Evolutionary conservation across 1,140 invertebrate genomes (phyloP).

Genomic region (Ceratina australensis): DNA sequence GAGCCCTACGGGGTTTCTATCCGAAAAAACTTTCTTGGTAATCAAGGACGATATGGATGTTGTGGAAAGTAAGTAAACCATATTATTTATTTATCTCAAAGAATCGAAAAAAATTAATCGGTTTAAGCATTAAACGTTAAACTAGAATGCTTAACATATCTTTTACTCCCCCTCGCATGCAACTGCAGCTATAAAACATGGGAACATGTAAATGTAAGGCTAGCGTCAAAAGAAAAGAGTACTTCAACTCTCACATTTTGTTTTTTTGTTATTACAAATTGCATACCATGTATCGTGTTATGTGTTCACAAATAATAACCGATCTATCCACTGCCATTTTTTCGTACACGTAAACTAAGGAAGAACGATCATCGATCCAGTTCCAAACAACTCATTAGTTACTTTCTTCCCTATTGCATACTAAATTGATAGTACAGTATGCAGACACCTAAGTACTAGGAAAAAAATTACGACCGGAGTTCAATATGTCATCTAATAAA

Average conservation of each 20-base stretch:
- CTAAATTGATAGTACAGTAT: neutral
- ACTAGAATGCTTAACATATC: neutral
- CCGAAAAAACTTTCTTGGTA: constrained; percentile 70
- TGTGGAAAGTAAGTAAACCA: constrained; percentile 57
- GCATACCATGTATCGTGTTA: too few relatives aligned
- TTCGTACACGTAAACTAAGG: neutral
- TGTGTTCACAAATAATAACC: neutral
- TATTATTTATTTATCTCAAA: neutral
- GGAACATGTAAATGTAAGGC: neutral
- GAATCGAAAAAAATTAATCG: neutral
- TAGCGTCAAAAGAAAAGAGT: too few relatives aligned
- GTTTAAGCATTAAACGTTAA: neutral
- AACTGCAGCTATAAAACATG: neutral
- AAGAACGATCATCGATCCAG: neutral
- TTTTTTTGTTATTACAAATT: neutral
- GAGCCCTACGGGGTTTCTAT: constrained; percentile 59
- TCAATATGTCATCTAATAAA: too few relatives aligned
- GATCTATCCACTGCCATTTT: neutral
- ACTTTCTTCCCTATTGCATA: neutral
- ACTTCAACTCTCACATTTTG: neutral
- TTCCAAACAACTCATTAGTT: neutral
- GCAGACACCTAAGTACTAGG: neutral
- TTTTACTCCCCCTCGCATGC: neutral
- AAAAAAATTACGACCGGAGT: neutral
- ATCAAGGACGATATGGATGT: constrained; percentile 66